These are phyloP conservation scores for Taurulus bubalis DNA, from an alignment of 2,113 vertebrate species.

Conservation along the genomic window DNA sequence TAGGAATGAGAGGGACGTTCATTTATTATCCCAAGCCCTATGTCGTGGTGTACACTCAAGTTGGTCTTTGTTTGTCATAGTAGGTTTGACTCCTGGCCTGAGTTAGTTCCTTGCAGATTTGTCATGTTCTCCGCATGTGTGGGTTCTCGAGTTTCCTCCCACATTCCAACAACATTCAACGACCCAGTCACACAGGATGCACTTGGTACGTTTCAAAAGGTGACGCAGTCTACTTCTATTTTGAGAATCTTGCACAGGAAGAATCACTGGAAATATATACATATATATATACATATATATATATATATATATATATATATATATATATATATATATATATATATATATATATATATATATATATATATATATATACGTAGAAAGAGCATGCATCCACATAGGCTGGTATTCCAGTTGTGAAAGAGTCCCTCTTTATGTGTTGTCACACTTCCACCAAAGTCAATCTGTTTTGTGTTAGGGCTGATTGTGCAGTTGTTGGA, in stretches of 20 bases:
- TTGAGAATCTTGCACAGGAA: not conserved
- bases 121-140: conserved; percentile 61
- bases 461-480: conserved; percentile 74
- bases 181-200: conserved; percentile 35
- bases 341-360: too few relatives aligned
- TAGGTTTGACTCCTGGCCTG: conserved; percentile 26
- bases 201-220: conserved; percentile 31
- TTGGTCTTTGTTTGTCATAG: conserved; percentile 35
- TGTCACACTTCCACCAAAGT: conserved; percentile 60
- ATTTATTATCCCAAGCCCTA: conserved; percentile 22
- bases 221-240: not conserved
- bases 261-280: not conserved
- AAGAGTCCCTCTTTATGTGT: conserved; percentile 35
- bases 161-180: conserved; percentile 63
- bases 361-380: not conserved
- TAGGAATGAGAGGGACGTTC: conserved; percentile 9
- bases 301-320: too few relatives aligned
- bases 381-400: conserved; percentile 4
- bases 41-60: conserved; percentile 14
- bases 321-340: too few relatives aligned
- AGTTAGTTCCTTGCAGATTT: conserved; percentile 46
- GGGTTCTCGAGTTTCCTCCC: conserved; percentile 63
- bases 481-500: conserved; percentile 69
- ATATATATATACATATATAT: too few relatives aligned
- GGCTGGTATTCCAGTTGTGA: conserved; percentile 28